Evolutionary conservation across 2,113 vertebrate species (phyloP), one percentile per base, ranked within the genome.

Genomic region (Ciconia stormi): DNA sequence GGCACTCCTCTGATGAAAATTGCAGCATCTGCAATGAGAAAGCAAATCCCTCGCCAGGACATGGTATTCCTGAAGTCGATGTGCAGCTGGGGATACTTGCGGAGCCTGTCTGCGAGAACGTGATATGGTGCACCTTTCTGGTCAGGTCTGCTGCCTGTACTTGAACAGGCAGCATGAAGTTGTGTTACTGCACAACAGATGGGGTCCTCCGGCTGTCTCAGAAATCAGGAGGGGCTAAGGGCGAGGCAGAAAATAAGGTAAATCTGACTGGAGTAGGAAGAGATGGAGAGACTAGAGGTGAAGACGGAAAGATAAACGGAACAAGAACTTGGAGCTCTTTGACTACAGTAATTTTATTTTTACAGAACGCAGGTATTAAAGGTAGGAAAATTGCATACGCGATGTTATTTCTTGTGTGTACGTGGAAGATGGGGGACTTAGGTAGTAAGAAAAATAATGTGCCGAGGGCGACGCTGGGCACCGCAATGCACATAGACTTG

Each of bases 401-500:
- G 32, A 10, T 69, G 7, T 11, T 58, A 15, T 6, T 58, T 87
- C 25, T 53, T 74, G 9, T 23, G 9, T 63, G 11, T 72, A 30
- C 6, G 3, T 78, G 74, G n/a, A 44, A 73, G 40, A 21, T 49
- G 13, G 36, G 29, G 22, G 9, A 29, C 42, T 71, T 91, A 1
- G 10, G n/a, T 16, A 71, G 38, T 16, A 53, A 65, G 69, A 59
- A 63, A 49, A 76, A 13, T 21, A 25, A 42, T 5, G 34, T 50
- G 9, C 32, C 16, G 0, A 36, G 27, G 27, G 14, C 18, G 4
- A 13, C 7, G 5, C 53, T 46, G n/a, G 38, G 30, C 10, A 9
- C 47, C 4, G 6, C 21, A 44, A 22, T 2, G 3, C 13, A 21
- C 9, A 3, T 3, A 23, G 38, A 17, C 25, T 71, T 88, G 44